Evolutionary conservation across 2,888 invertebrate genomes (phyloP).

Genomic region (Gerris lacustris): DNA sequence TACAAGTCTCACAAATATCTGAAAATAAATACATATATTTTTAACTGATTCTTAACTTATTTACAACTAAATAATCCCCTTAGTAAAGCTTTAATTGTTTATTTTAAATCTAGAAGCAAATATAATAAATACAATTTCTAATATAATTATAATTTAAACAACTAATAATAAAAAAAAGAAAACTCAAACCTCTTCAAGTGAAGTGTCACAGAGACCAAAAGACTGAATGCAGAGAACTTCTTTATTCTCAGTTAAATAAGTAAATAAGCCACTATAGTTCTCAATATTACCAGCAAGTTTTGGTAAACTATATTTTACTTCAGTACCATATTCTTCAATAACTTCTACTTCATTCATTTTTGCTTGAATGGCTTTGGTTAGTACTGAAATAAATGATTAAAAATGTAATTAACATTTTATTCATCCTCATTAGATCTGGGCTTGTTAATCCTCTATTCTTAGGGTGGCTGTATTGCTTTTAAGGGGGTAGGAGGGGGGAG

Average conservation of each 20-base stretch:
- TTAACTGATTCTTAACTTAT: too few relatives aligned
- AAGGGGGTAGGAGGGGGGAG: too few relatives aligned
- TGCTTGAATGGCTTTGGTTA: conserved; percentile 34
- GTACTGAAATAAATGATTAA: conserved; percentile 13
- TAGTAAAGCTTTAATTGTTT: too few relatives aligned
- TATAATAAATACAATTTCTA: too few relatives aligned
- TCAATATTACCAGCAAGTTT: conserved; percentile 25
- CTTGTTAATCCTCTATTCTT: too few relatives aligned
- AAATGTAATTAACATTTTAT: too few relatives aligned
- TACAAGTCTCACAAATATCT: conserved; percentile 18
- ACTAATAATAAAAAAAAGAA: too few relatives aligned
- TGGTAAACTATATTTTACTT: conserved; percentile 36
- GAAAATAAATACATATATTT: neutral
- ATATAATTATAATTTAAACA: too few relatives aligned
- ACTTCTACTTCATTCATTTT: conserved; percentile 37
- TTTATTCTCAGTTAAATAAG: conserved; percentile 36
- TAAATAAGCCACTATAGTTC: conserved; percentile 32
- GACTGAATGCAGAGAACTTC: conserved; percentile 38
- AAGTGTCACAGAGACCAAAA: conserved; percentile 46
- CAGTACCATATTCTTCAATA: conserved; percentile 38
- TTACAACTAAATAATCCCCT: too few relatives aligned
- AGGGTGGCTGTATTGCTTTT: too few relatives aligned
- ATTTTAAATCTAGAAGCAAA: too few relatives aligned
- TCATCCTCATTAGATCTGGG: too few relatives aligned
- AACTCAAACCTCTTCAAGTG: conserved; percentile 43